These are phyloP conservation scores for Aegotheles bennettii DNA, from an alignment of 2,113 vertebrate genomes.

Conservation along the genomic window DNA sequence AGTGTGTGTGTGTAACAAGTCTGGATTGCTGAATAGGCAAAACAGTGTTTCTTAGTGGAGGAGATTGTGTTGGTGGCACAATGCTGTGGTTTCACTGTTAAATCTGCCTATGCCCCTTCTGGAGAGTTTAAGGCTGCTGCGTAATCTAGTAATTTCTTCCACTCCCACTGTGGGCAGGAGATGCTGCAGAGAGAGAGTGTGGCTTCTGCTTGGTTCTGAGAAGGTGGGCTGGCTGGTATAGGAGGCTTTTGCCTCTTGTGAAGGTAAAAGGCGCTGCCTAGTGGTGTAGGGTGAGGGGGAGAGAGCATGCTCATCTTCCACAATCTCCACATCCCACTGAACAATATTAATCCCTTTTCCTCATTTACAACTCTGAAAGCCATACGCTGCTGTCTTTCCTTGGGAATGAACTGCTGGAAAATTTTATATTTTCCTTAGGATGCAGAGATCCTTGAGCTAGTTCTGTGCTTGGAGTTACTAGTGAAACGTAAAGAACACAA, in stretches of 20 bases:
- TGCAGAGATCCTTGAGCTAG: not conserved
- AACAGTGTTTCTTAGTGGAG: not conserved
- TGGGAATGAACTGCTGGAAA: not conserved
- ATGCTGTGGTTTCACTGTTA: not conserved
- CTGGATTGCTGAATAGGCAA: not conserved
- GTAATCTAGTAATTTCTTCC: not conserved
- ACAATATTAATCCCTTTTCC: not conserved
- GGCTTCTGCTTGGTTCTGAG: not conserved
- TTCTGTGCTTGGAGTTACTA: not conserved
- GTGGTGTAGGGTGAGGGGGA: not conserved
- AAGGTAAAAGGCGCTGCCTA: not conserved
- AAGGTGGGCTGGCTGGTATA: not conserved
- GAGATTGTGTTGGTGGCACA: not conserved
- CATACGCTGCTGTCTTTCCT: not conserved
- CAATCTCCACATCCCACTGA: not conserved
- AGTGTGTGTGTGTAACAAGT: not conserved
- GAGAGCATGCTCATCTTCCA: not conserved
- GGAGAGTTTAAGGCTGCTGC: not conserved
- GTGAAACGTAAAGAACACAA: not conserved
- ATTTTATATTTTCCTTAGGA: not conserved
- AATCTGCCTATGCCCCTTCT: not conserved
- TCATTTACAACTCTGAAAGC: not conserved
- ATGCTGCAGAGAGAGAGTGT: not conserved
- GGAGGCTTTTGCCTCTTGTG: not conserved
- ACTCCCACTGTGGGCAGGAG: not conserved